These are phyloP conservation scores for Diarsia brunnea DNA, from an alignment of 2,888 invertebrate genomes.

Conservation along the genomic window DNA sequence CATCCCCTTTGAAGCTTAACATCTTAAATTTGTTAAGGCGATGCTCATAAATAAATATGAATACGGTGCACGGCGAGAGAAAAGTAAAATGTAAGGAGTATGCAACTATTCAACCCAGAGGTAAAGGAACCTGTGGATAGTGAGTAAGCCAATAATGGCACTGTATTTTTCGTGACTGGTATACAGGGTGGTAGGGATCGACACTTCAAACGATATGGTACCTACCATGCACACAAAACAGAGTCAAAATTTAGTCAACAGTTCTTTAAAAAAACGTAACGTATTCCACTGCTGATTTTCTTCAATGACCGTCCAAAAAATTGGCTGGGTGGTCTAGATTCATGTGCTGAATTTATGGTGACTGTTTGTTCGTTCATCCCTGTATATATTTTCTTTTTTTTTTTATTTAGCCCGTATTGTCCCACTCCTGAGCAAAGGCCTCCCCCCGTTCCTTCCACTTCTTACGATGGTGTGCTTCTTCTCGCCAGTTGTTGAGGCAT, in stretches of 20 bases:
- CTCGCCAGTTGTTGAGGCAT: too few species aligned
- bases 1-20: slow-evolving; percentile 59
- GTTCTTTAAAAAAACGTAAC: not conserved
- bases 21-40: slow-evolving; percentile 53
- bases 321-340: not conserved
- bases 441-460: too few species aligned
- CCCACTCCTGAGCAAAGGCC: too few species aligned
- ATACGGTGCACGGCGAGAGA: not conserved
- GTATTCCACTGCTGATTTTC: not conserved
- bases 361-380: not conserved
- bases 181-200: not conserved
- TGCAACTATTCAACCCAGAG: not conserved
- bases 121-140: not conserved
- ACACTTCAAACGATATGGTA: not conserved
- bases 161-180: not conserved
- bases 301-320: not conserved
- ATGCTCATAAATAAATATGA: slow-evolving; percentile 48
- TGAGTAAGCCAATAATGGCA: not conserved
- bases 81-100: not conserved
- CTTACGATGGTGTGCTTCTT: too few species aligned
- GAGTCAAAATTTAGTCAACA: not conserved
- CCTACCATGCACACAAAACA: not conserved
- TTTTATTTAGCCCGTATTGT: too few species aligned
- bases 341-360: not conserved
- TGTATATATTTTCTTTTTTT: too few species aligned